Evolutionary conservation across 2,113 vertebrate genomes (phyloP), one percentile per base, ranked within the genome.

Genomic region (Macroglossus sobrinus): DNA sequence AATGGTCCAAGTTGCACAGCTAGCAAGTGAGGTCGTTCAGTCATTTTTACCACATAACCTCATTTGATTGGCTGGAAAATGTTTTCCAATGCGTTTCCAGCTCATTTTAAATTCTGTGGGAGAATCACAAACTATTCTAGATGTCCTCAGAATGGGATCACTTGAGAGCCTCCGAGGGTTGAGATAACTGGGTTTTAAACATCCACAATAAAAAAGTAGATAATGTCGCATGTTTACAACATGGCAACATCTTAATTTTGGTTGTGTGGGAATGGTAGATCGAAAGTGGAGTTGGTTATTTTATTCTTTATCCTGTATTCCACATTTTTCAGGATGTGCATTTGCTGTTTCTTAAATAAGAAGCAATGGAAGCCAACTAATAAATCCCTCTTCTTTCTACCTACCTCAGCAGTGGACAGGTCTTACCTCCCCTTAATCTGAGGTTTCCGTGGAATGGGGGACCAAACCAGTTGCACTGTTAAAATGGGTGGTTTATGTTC

Each of bases 71-170:
- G 22, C 43, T 75, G 22, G 28, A 94, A 87, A 63, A 87, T 86
- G 16, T 88, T 92, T 88, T 61, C 43, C 86, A 66, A 69, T 24
- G 7, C 26, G 19, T 53, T 86, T 69, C n/a, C 30, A 80, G 57
- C 22, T 94, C 68, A 84, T 92, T 30, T 80, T 75, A 97, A 69
- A 79, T 80, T 95, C 43, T 93, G 13, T 87, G 53, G 21, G 14
- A 84, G 40, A 93, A 47, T 33, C 47, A 47, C 75, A 22, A 68
- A 89, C 5, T 35, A 88, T 38, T 69, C 5, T 9, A 87, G 57
- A 69, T 78, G 35, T 86, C 55, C 10, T 38, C 75, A 85, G 30
- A 95, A 92, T 50, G 6, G 47, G 38, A 82, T 82, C 59, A 69
- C 28, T 43, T 59, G 71, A 91, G 50, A 88, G 84, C 43, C n/a